Evolutionary conservation across 2,113 vertebrate genomes (phyloP), one percentile per base, ranked within the genome.

Genomic region (Grus americana): DNA sequence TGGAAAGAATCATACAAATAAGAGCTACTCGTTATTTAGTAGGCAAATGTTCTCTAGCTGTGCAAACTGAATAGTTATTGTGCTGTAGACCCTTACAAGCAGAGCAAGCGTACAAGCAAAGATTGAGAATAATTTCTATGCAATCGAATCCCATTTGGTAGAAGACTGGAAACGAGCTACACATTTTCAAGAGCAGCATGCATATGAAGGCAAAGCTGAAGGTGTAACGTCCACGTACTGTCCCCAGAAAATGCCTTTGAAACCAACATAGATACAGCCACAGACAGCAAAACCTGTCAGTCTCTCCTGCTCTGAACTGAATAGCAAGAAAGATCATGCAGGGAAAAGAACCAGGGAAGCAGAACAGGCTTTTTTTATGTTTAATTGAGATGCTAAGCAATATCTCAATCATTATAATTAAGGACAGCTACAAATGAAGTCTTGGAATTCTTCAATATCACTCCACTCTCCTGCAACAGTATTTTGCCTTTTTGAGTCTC

Each of bases 1-100:
- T 79, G 40, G 57, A 40, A 93, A 87, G 47, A 79, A 59, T 40
- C 50, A 52, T n/a, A 78, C 20, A 79, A 82, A 91, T 73, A 90
- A 85, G 79, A 95, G 66, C 70, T 78, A 63, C 47, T 63, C 3
- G 3, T 90, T 94, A 93, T 73, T 97, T 89, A 94, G 91, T 73
- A 97, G 86, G 93, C 88, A 94, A 95, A 95, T 59, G 66, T 89
- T 95, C 87, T 79, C 86, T 94, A 83, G 80, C 91, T 95, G 83
- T 59, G 65, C 52, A 70, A 92, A 88, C 55, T 63, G 91, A 95
- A 94, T 73, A 73, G 73, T 88, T 91, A 95, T 54, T 78, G 87
- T 72, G 36, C 50, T 34, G 80, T 63, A 68, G n/a, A 81, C 44
- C 65, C 87, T 96, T 91, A 76, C 7, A 88, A 92, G 54, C 55